Conservation (phyloP, 2,113 vertebrate genomes). For the Atlantisia rogersi region DNA sequence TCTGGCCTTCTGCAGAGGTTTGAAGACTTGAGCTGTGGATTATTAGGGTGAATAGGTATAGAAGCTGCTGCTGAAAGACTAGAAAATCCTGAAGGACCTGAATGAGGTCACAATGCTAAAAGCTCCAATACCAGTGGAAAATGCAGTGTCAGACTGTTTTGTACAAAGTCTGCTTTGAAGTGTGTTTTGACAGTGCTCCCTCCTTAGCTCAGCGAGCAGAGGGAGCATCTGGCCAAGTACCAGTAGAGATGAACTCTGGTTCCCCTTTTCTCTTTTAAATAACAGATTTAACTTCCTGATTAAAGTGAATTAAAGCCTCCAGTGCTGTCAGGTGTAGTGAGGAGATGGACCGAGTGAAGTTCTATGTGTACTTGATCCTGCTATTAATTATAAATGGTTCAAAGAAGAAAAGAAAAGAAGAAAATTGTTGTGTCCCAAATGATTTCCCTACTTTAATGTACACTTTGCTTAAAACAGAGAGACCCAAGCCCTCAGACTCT, state of each 20-base stretch:
- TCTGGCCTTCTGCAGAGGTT: neutral
- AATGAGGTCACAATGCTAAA: neutral
- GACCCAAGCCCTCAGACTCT: neutral
- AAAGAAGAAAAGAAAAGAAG: neutral
- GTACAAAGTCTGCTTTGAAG: neutral
- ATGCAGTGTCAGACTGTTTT: neutral
- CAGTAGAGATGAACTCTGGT: neutral
- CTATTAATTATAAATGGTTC: neutral
- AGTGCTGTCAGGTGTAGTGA: neutral
- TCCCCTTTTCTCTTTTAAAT: neutral
- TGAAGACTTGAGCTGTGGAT: neutral
- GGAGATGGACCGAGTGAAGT: neutral
- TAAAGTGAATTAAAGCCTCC: neutral
- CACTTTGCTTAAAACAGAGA: neutral
- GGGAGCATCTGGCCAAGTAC: slow-evolving; percentile 15
- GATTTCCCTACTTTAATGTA: neutral
- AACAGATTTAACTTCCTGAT: neutral
- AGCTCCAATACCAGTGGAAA: neutral
- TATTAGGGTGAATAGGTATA: neutral
- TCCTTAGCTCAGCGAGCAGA: neutral
- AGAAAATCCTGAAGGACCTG: neutral
- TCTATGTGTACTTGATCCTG: neutral
- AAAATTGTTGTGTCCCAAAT: neutral
- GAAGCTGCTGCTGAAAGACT: neutral
- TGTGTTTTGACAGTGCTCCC: slow-evolving; percentile 18